Evolutionary conservation across 2,888 invertebrate genomes (phyloP).

Genomic region (Sesia bembeciformis): DNA sequence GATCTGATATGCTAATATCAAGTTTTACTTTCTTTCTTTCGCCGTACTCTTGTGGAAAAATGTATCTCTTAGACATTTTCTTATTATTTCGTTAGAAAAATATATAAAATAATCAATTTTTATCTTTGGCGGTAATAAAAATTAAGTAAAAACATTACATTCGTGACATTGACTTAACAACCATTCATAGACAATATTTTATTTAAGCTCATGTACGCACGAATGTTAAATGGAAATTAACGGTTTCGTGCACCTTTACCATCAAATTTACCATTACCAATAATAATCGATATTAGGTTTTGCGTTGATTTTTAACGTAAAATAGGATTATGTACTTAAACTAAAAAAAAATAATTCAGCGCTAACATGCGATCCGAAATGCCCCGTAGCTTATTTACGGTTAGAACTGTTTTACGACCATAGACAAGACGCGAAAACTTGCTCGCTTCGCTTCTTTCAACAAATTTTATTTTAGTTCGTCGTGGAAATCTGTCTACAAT

Average conservation of each 20-base stretch:
- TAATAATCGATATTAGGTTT: too few relatives aligned
- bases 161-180: too few relatives aligned
- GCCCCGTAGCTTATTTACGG: neutral
- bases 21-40: constrained; percentile 57
- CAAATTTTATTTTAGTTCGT: constrained; percentile 52
- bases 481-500: constrained; percentile 39
- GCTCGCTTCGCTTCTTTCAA: constrained; percentile 14
- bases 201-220: too few relatives aligned
- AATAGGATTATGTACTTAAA: too few relatives aligned
- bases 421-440: constrained; percentile 29
- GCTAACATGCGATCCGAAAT: too few relatives aligned
- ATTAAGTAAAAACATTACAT: too few relatives aligned
- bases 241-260: too few relatives aligned
- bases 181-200: too few relatives aligned
- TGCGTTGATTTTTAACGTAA: too few relatives aligned
- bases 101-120: constrained; percentile 9
- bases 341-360: too few relatives aligned
- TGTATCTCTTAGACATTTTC: constrained; percentile 54
- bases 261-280: too few relatives aligned
- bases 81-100: neutral
- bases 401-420: constrained; percentile 12
- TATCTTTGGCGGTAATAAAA: constrained; percentile 20
- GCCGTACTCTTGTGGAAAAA: constrained; percentile 41
- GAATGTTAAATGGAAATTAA: too few relatives aligned
- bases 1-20: constrained; percentile 54